A percentile compares a stretch with the other conserved stretches of the same genome.
Conservation (phyloP, 2,888 invertebrate species). For the Dicyrtomina minuta region DNA sequence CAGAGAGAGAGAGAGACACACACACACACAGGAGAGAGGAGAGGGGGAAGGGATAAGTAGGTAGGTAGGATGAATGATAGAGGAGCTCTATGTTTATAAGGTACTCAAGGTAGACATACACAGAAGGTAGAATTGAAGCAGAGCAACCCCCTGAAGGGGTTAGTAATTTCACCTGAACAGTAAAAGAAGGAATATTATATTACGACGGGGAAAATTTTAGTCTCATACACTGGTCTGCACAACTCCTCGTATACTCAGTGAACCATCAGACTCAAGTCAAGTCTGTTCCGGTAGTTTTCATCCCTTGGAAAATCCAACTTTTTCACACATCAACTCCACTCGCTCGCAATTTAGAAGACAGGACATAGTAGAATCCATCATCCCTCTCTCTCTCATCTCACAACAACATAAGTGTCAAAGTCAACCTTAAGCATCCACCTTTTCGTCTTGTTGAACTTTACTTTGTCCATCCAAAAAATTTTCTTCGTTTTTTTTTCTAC, state of each 20-base stretch:
- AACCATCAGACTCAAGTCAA: constrained; percentile 44
- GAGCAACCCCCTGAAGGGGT: too few relatives aligned
- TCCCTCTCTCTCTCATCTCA: background rate
- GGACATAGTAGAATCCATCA: background rate
- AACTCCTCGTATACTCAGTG: constrained; percentile 39
- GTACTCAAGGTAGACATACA: too few relatives aligned
- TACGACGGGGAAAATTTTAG: constrained; percentile 33
- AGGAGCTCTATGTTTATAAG: too few relatives aligned
- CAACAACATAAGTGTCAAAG: constrained; percentile 22
- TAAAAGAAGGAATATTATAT: too few relatives aligned
- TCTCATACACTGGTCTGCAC: constrained; percentile 18
- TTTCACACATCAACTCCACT: constrained; percentile 27
- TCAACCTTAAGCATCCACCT: constrained; percentile 3
- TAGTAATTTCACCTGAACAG: too few relatives aligned
- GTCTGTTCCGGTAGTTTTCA: constrained; percentile 42
- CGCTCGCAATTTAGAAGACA: background rate
- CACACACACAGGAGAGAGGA: too few relatives aligned
- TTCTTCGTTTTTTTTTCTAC: too few relatives aligned
- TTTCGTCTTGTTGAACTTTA: too few relatives aligned
- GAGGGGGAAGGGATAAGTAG: too few relatives aligned
- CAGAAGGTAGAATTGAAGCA: too few relatives aligned
- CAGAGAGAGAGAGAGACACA: too few relatives aligned
- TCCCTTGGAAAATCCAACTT: background rate
- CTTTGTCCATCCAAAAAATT: background rate
- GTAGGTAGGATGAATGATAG: too few relatives aligned